Evolutionary conservation across 2,888 invertebrate genomes (phyloP).

Genomic region (Orchestes rusci): DNA sequence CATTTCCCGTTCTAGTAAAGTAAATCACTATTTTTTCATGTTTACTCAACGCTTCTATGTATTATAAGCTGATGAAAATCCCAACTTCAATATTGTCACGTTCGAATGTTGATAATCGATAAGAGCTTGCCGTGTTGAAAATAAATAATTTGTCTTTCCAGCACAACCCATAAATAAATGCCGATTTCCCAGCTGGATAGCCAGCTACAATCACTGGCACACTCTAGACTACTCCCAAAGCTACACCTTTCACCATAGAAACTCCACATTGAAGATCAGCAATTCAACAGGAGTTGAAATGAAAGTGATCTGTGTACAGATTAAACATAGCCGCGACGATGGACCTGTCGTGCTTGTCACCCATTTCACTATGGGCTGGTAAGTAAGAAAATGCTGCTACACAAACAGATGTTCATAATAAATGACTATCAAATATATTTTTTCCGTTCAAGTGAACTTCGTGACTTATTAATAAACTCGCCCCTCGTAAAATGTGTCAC

Average conservation of each 20-base stretch:
- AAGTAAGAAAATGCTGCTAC: slow-evolving; percentile 39
- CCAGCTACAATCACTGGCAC: slow-evolving; percentile 80
- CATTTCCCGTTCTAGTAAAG: too few relatives aligned
- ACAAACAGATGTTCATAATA: slow-evolving; percentile 1
- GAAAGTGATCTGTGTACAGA: slow-evolving; percentile 59
- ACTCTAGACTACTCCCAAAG: slow-evolving; percentile 79
- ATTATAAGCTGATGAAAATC: too few relatives aligned
- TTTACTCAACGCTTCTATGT: too few relatives aligned
- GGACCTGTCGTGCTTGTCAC: slow-evolving; percentile 56
- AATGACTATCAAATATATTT: background rate
- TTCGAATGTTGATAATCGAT: too few relatives aligned
- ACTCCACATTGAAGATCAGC: slow-evolving; percentile 65
- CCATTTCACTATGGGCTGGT: slow-evolving; percentile 71
- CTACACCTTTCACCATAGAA: slow-evolving; percentile 78
- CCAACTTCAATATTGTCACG: too few relatives aligned
- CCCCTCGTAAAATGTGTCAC: slow-evolving; percentile 7
- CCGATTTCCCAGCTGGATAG: slow-evolving; percentile 83
- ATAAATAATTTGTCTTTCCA: slow-evolving; percentile 39
- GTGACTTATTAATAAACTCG: slow-evolving; percentile 10
- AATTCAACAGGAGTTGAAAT: slow-evolving; percentile 56
- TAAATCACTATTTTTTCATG: too few relatives aligned
- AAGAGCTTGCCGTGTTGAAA: too few relatives aligned
- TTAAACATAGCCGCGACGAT: slow-evolving; percentile 53
- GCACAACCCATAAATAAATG: slow-evolving; percentile 69
- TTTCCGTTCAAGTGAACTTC: too few relatives aligned